Percentiles rank a stretch among this genome's conserved stretches.
Conservation (phyloP, 2,888 invertebrate species). For the Deroplatys truncata region DNA sequence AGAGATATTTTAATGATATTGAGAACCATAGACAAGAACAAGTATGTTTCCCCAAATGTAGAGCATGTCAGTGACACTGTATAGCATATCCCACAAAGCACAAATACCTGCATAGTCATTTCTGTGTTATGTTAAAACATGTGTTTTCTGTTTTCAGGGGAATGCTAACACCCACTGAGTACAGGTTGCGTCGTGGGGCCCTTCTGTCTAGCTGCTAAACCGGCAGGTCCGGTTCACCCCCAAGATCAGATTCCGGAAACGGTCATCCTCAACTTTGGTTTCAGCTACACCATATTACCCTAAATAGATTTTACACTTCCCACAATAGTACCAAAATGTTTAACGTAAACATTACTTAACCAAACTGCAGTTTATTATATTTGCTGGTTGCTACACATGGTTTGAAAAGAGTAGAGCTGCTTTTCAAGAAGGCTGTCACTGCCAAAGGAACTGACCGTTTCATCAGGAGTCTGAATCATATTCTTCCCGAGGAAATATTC, state of each 20-base stretch:
- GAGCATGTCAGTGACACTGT: no score
- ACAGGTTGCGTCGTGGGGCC: slow-evolving; percentile 49
- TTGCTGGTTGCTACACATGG: neutral
- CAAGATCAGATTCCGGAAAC: neutral
- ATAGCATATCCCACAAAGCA: no score
- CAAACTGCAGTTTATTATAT: neutral
- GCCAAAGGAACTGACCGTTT: neutral
- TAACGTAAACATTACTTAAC: neutral
- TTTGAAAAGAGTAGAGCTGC: neutral
- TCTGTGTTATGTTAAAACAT: no score
- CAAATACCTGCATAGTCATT: no score
- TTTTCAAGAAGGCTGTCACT: neutral
- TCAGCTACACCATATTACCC: neutral
- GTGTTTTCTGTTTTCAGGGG: slow-evolving; percentile 48
- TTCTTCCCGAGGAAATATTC: neutral
- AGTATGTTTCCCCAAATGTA: no score
- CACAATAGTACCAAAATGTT: neutral
- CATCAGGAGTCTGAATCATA: neutral
- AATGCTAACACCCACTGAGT: slow-evolving; percentile 68
- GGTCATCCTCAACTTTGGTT: neutral
- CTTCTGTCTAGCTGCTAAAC: slow-evolving; percentile 1
- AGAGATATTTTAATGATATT: no score
- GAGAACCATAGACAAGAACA: no score
- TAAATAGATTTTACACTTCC: neutral
- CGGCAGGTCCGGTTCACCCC: neutral